These are phyloP conservation scores for Calycopis cecrops DNA, from an alignment of 1,140 invertebrate genomes.

Conservation along the genomic window DNA sequence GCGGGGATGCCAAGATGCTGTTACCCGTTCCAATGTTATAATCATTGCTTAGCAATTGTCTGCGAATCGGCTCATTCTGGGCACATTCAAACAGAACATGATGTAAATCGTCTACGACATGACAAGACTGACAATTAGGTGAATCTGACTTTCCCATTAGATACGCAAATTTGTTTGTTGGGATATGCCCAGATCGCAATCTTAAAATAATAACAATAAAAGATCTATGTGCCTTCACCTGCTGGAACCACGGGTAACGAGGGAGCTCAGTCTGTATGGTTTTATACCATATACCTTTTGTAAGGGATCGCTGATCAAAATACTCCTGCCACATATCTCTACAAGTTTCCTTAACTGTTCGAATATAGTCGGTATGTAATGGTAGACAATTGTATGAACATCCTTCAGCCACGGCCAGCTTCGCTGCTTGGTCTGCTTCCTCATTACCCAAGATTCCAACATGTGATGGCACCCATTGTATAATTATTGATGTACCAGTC, in stretches of 20 bases:
- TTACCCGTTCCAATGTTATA: no score
- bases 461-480: constrained; percentile 9
- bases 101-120: no score
- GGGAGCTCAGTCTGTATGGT: constrained; percentile 1
- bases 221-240: constrained; percentile 6
- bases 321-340: no score
- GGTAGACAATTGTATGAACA: background rate
- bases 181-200: constrained; percentile 7
- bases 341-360: background rate
- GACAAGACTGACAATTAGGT: no score
- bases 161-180: no score
- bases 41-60: no score
- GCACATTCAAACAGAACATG: no score
- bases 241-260: constrained; percentile 5
- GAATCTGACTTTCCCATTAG: constrained; percentile 2
- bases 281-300: constrained; percentile 4
- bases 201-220: constrained; percentile 5
- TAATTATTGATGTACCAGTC: constrained; percentile 1
- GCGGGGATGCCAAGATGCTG: no score
- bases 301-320: no score
- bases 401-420: background rate
- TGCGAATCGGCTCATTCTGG: no score
- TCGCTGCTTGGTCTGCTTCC: constrained; percentile 8
- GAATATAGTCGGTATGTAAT: background rate
- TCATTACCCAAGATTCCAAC: constrained; percentile 9